Conservation (phyloP, 2,888 invertebrate genomes). For the Drosophila prolongata region DNA sequence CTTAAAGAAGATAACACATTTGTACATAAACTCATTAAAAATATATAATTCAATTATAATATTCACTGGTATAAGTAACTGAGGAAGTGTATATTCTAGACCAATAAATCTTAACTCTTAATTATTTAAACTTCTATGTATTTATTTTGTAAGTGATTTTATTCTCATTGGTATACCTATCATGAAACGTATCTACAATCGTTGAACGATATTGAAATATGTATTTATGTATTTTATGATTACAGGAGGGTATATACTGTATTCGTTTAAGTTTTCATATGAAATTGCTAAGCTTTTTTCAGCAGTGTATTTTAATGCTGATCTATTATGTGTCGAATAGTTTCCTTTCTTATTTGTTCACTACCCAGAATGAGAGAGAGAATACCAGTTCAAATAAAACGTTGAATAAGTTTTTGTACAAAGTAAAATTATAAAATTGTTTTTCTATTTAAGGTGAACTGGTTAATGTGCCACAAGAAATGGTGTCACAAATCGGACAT, state of each 20-base stretch:
- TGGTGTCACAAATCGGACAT: conserved; percentile 4
- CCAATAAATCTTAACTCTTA: background rate
- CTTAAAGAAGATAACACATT: background rate
- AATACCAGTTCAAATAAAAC: conserved; percentile 2
- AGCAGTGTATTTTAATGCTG: conserved; percentile 18
- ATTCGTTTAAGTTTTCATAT: conserved; percentile 13
- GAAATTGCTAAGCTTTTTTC: conserved; percentile 14
- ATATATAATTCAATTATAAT: background rate
- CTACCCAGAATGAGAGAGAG: conserved; percentile 1
- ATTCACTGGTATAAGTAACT: background rate
- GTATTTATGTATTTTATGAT: conserved; percentile 39
- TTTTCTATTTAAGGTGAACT: background rate
- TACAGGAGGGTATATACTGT: conserved; percentile 42
- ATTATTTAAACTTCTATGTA: conserved; percentile 1
- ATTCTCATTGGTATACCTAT: conserved; percentile 13
- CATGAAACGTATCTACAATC: conserved; percentile 43
- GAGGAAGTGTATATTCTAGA: conserved; percentile 6
- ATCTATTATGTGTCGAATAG: conserved; percentile 9
- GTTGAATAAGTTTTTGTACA: background rate
- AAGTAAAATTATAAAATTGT: background rate
- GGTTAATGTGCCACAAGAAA: conserved; percentile 3
- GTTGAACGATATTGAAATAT: conserved; percentile 42
- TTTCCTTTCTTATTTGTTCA: conserved; percentile 2
- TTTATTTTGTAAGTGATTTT: conserved; percentile 3
- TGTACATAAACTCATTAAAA: background rate